phyloP scores from a whole-genome alignment of 1,140 invertebrate species.

The Megathymus violae region DNA sequence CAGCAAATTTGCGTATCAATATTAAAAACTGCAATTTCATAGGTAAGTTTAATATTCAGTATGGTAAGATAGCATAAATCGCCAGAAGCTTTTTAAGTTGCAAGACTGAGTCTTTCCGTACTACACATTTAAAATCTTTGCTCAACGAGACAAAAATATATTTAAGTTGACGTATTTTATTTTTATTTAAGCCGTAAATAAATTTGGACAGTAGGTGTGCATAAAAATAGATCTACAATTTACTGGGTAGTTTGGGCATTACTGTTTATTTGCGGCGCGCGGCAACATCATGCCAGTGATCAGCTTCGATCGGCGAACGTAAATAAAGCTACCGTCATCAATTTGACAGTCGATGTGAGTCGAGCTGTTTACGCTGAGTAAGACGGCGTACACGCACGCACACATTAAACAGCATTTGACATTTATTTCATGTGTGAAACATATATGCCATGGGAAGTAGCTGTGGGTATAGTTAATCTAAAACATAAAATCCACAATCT shows the following conservation, averaged over 20 bases:
- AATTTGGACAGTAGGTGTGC: not conserved
- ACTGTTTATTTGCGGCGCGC: constrained; percentile 26
- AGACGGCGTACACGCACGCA: constrained; percentile 12
- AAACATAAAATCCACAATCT: no score
- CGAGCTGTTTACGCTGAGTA: constrained; percentile 21
- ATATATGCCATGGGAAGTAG: no score
- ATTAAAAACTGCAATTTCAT: no score
- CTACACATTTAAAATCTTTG: no score
- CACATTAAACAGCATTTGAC: not conserved
- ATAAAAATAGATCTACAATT: not conserved
- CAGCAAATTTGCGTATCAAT: no score
- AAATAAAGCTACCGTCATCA: constrained; percentile 57
- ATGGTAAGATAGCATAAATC: no score
- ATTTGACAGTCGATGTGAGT: constrained; percentile 34
- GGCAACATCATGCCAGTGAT: constrained; percentile 16
- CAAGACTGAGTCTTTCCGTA: no score
- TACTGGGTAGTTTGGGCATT: not conserved
- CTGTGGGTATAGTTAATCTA: no score
- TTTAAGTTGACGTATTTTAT: not conserved
- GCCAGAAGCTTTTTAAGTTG: no score
- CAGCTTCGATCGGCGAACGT: constrained; percentile 41
- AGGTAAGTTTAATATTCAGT: no score
- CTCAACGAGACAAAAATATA: not conserved
- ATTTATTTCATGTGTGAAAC: no score
- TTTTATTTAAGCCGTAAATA: constrained; percentile 9